phyloP scores from a whole-genome alignment of 2,113 vertebrate species.

The Perccottus glenii region DNA sequence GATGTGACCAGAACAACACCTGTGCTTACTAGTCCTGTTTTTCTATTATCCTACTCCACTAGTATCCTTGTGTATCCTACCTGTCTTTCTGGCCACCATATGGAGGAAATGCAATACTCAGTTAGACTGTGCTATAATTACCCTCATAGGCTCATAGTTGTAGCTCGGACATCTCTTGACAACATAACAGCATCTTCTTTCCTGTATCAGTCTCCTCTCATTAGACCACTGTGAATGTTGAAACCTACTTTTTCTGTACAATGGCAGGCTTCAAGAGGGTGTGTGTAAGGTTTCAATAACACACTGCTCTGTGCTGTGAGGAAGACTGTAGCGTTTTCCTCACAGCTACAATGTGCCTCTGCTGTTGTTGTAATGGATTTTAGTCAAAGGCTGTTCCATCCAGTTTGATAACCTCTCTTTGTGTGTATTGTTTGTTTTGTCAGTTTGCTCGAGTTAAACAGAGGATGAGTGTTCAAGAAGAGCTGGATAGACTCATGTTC shows the following conservation, averaged over 20 bases:
- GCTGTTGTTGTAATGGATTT: slow-evolving; percentile 20
- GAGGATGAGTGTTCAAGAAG: slow-evolving; percentile 82
- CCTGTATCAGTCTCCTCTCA: slow-evolving; percentile 20
- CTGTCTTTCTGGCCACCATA: slow-evolving; percentile 22
- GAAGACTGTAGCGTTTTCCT: slow-evolving; percentile 6
- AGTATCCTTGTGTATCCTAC: background rate
- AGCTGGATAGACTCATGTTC: slow-evolving; percentile 85
- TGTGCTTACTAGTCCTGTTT: no score
- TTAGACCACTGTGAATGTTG: slow-evolving; percentile 1
- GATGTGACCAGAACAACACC: no score
- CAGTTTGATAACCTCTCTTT: slow-evolving; percentile 8
- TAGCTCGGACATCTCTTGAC: slow-evolving; percentile 33
- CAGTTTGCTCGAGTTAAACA: slow-evolving; percentile 84
- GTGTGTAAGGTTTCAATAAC: slow-evolving; percentile 12
- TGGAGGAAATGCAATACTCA: slow-evolving; percentile 26
- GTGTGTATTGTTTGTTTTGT: slow-evolving; percentile 11
- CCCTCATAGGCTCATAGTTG: slow-evolving; percentile 34
- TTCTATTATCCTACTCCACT: no score
- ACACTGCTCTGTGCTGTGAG: slow-evolving; percentile 3
- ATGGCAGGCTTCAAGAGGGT: slow-evolving; percentile 9
- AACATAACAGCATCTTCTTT: slow-evolving; percentile 31
- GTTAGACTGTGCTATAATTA: slow-evolving; percentile 55
- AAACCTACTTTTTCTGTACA: background rate
- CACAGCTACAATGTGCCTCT: background rate
- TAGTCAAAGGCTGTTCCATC: slow-evolving; percentile 27